Evolutionary conservation across 2,113 vertebrate species (phyloP).

Genomic region (Syrmaticus mikado): DNA sequence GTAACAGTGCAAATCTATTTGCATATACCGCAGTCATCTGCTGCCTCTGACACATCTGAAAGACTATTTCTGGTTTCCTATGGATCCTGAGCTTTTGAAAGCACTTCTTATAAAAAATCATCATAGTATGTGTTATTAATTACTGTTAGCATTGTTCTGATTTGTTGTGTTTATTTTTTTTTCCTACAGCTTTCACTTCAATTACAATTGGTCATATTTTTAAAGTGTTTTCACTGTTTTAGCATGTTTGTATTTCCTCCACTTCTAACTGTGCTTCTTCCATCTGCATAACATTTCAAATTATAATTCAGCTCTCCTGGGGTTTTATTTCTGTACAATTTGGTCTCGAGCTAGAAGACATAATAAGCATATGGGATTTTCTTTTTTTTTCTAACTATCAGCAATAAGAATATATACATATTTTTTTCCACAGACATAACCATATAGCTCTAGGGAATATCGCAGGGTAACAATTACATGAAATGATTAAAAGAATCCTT

Average conservation of each 20-base stretch:
- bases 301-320: not conserved
- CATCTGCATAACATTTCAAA: not conserved
- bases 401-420: not conserved
- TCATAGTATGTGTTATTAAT: not conserved
- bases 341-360: not conserved
- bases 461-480: not conserved
- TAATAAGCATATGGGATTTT: not conserved
- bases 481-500: constrained; percentile 11
- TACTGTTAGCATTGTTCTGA: not conserved
- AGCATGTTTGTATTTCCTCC: not conserved
- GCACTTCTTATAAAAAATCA: not conserved
- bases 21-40: not conserved
- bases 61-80: not conserved
- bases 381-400: not conserved
- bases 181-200: not conserved
- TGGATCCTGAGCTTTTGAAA: not conserved
- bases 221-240: not conserved
- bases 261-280: not conserved
- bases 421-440: not conserved
- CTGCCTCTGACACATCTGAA: fast-evolving
- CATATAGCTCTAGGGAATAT: not conserved
- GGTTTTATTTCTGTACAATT: constrained; percentile 4
- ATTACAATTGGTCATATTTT: not conserved
- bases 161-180: not conserved
- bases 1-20: not conserved